phyloP scores from a whole-genome alignment of 2,888 invertebrate genomes.

The Trissolcus japonicus region DNA sequence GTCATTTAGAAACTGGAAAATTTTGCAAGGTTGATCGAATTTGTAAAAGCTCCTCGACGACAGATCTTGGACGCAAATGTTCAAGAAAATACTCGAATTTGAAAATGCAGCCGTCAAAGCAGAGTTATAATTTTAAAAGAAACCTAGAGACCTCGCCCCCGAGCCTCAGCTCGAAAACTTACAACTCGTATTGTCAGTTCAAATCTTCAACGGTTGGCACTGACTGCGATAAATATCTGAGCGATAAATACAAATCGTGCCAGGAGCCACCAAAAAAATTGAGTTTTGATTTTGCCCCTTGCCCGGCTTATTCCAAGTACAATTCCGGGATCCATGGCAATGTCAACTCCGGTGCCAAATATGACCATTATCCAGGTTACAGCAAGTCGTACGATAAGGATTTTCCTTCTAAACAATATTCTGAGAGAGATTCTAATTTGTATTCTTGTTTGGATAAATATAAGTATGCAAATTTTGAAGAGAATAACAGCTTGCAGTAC shows the following conservation, averaged over 20 bases:
- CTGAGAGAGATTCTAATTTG: conserved; percentile 18
- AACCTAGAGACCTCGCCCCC: conserved; percentile 29
- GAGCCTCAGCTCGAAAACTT: neutral
- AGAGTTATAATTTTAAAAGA: conserved; percentile 27
- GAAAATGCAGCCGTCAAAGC: conserved; percentile 25
- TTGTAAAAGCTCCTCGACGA: neutral
- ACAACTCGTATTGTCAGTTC: neutral
- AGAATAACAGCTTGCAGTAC: conserved; percentile 6
- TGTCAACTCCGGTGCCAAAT: neutral
- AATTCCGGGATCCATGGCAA: neutral
- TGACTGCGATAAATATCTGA: neutral
- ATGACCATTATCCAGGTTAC: conserved; percentile 21
- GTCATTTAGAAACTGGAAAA: neutral
- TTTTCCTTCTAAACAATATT: conserved; percentile 5
- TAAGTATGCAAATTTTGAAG: neutral
- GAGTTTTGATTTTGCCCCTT: conserved; percentile 5
- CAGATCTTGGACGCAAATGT: no score
- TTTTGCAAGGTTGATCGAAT: neutral
- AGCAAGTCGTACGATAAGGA: conserved; percentile 21
- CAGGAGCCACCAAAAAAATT: conserved; percentile 1
- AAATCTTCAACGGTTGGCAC: neutral
- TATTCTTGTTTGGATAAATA: conserved; percentile 3
- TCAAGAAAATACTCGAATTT: conserved; percentile 4
- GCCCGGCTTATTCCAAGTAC: conserved; percentile 20
- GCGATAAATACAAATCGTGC: neutral